These are phyloP conservation scores for Malacoraja senta DNA, from an alignment of 2,797 vertebrate genomes.

Conservation along the genomic window DNA sequence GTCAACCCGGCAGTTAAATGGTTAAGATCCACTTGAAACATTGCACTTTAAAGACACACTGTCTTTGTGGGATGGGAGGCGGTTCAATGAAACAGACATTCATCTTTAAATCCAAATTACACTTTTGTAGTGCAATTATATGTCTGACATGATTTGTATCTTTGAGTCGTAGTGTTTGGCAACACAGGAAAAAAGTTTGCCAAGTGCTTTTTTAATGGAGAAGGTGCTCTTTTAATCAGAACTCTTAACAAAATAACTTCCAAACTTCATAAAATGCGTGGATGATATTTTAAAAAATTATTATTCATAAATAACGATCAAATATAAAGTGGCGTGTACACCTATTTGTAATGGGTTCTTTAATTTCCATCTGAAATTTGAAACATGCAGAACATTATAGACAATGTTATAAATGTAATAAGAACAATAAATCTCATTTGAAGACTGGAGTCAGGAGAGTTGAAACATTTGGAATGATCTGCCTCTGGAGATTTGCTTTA, in stretches of 20 bases:
- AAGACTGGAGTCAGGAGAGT: background rate
- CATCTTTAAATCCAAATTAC: background rate
- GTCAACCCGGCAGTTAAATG: background rate
- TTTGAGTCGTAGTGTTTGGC: slow-evolving; percentile 2
- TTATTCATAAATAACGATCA: background rate
- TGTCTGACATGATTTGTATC: background rate
- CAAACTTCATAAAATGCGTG: background rate
- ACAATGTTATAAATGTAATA: slow-evolving; percentile 3
- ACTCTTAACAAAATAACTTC: background rate
- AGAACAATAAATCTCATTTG: slow-evolving; percentile 2
- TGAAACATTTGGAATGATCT: background rate
- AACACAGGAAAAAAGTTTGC: background rate
- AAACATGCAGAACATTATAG: background rate
- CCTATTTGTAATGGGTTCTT: background rate
- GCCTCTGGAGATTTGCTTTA: background rate
- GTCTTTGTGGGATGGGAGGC: background rate
- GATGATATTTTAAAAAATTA: background rate
- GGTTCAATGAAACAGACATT: background rate
- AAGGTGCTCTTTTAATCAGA: background rate
- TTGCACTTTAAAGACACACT: background rate
- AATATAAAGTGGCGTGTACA: background rate
- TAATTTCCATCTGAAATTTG: background rate
- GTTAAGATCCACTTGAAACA: background rate
- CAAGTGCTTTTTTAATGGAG: background rate
- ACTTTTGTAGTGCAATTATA: background rate